Base-by-base conservation (phyloP, 2,113 vertebrate genomes). In the Mola mola region DNA sequence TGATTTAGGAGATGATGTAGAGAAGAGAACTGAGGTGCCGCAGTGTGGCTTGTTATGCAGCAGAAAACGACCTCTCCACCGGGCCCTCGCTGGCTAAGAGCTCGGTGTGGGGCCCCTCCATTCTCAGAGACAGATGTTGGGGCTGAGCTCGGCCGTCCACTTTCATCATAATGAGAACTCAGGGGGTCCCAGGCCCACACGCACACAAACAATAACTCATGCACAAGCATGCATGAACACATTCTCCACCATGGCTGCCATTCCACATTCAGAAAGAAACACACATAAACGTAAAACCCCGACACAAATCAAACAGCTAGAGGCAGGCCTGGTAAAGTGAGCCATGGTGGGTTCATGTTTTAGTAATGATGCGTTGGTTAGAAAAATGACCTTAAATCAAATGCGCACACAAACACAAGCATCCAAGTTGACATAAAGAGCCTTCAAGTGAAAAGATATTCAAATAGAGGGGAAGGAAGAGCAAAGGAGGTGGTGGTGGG, bases 141-240 rank as follows among this genome's bases (percentile, higher is more conserved):
- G 40, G 73, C 72, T 25, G 55, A 40, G 20, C 56, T 59, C 19
- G 47, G 36, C 70, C 82, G 62, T 59, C 66, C 43, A 68, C 71
- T 61, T 70, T 66, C 37, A 50, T 48, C 55, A 21, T 90, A 90
- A 89, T 90, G 83, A 89, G 90, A 87, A 86, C 83, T 81, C 83
- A 25, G 55, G 87, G 78, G 86, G 66, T 24, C 40, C 61, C 3
- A 1, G 43, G 28, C 13, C 24, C 62, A 59, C 46, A 24, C 56
- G 21, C 25, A 21, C 20, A 28, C 16, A 60, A 34, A 15, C 52
- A 70, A 29, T 19, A 20, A 40, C 8, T 6, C 40, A 46, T 16
- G 8, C 1, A 38, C 52, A n/a, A n/a, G n/a, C n/a, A 66, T 59
- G 43, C 56, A 70, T 46, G 36, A 29, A 64, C 33, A 37, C 34